A percentile compares a stretch with the other conserved stretches of the same genome.
phyloP scores from a whole-genome alignment of 92 coral and sea anemone genomes.

The Palythoa grandis region DNA sequence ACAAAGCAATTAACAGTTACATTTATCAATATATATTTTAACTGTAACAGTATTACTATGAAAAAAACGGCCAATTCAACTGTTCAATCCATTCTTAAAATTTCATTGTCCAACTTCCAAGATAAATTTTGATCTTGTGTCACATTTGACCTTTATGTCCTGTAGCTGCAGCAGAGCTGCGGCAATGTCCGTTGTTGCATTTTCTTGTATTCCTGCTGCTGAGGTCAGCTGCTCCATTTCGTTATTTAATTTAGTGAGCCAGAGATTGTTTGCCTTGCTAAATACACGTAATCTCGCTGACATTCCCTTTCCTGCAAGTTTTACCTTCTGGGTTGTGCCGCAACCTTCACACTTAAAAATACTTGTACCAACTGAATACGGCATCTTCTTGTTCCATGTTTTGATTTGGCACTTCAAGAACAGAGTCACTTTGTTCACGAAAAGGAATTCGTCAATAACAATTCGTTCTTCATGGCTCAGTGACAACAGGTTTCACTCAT shows the following conservation, averaged over 20 bases:
- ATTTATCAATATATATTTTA: no score
- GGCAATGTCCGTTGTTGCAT: slow-evolving; percentile 30
- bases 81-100: no score
- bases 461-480: no score
- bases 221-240: slow-evolving; percentile 30
- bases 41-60: no score
- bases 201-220: slow-evolving; percentile 22
- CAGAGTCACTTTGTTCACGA: slow-evolving; percentile 21
- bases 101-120: no score
- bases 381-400: slow-evolving; percentile 31
- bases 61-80: no score
- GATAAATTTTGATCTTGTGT: slow-evolving; percentile 30
- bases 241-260: slow-evolving; percentile 12
- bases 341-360: slow-evolving; percentile 41
- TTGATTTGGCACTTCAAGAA: slow-evolving; percentile 19
- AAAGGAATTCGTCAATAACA: neutral
- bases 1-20: no score
- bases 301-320: slow-evolving; percentile 27
- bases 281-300: slow-evolving; percentile 27
- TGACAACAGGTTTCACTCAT: no score
- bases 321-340: slow-evolving; percentile 45
- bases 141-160: slow-evolving; percentile 11
- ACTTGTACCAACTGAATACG: slow-evolving; percentile 32
- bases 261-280: slow-evolving; percentile 26
- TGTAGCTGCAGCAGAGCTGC: slow-evolving; percentile 17